Percentiles rank a stretch among this genome's conserved stretches.
phyloP scores from a whole-genome alignment of 1,140 invertebrate species.

The Cherax quadricarinatus region DNA sequence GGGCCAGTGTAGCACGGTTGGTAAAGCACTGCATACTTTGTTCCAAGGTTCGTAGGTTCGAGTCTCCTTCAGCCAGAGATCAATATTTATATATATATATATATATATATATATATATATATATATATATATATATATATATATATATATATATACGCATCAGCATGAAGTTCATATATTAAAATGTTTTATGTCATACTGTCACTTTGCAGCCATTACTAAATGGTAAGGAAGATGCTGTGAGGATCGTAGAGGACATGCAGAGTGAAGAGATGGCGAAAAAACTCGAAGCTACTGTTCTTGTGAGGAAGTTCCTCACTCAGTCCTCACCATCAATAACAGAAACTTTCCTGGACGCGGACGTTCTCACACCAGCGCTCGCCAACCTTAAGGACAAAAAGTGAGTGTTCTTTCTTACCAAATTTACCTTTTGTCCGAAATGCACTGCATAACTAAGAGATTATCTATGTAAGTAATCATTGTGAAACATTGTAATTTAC shows the following conservation, averaged over 20 bases:
- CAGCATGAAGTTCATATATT: neutral
- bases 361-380: neutral
- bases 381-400: constrained; percentile 11
- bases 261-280: neutral
- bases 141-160: too few relatives aligned
- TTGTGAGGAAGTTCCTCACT: constrained; percentile 13
- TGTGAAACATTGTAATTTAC: too few relatives aligned
- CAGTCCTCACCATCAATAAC: neutral
- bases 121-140: neutral
- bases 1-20: too few relatives aligned
- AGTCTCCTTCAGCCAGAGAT: too few relatives aligned
- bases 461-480: too few relatives aligned
- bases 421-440: too few relatives aligned
- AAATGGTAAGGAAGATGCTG: neutral
- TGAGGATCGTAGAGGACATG: constrained; percentile 1
- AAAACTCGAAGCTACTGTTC: neutral
- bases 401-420: neutral
- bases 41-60: too few relatives aligned
- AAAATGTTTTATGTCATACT: neutral
- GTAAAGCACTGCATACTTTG: too few relatives aligned
- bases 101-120: constrained; percentile 11
- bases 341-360: constrained; percentile 14
- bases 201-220: too few relatives aligned
- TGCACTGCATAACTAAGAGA: too few relatives aligned
- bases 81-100: neutral